Percentiles rank a stretch among this genome's conserved stretches.
phyloP scores from a whole-genome alignment of 2,888 invertebrate species.

The Patella caerulea region DNA sequence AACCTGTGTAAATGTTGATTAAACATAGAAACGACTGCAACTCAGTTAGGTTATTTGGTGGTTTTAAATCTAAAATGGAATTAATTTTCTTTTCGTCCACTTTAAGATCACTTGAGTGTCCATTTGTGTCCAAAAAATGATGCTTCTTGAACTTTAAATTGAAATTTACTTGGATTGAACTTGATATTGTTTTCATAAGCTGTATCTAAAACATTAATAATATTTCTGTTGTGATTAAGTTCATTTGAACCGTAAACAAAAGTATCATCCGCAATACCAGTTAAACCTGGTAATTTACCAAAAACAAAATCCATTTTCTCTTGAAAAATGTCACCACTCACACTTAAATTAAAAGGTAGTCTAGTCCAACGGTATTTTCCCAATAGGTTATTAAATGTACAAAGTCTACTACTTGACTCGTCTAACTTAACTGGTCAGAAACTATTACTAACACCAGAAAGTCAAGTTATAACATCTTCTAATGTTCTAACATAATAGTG shows the following conservation, averaged over 20 bases:
- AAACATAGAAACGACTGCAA: conserved; percentile 21
- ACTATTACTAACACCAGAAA: conserved; percentile 27
- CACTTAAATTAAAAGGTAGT: conserved; percentile 37
- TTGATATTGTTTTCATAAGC: conserved; percentile 18
- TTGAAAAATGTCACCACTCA: conserved; percentile 36
- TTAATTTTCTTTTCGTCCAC: conserved; percentile 28
- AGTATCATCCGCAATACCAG: conserved; percentile 35
- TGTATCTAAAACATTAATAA: conserved; percentile 18
- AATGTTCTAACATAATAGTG: conserved; percentile 19
- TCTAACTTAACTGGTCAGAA: conserved; percentile 44
- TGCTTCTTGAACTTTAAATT: conserved; percentile 22
- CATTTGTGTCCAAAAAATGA: conserved; percentile 17
- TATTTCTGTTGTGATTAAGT: conserved; percentile 25
- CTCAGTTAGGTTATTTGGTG: conserved; percentile 19
- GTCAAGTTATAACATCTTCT: conserved; percentile 29
- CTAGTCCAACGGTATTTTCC: conserved; percentile 37
- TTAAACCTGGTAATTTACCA: conserved; percentile 25
- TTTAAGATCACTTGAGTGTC: conserved; percentile 20
- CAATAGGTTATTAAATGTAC: conserved; percentile 39
- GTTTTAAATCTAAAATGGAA: conserved; percentile 26
- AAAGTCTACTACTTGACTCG: conserved; percentile 33
- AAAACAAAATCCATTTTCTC: conserved; percentile 23
- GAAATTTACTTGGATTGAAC: conserved; percentile 21
- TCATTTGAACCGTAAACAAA: conserved; percentile 23
- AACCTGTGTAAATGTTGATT: conserved; percentile 18